phyloP scores from a whole-genome alignment of 2,113 vertebrate species.

The Drymodes brunneopygia region DNA sequence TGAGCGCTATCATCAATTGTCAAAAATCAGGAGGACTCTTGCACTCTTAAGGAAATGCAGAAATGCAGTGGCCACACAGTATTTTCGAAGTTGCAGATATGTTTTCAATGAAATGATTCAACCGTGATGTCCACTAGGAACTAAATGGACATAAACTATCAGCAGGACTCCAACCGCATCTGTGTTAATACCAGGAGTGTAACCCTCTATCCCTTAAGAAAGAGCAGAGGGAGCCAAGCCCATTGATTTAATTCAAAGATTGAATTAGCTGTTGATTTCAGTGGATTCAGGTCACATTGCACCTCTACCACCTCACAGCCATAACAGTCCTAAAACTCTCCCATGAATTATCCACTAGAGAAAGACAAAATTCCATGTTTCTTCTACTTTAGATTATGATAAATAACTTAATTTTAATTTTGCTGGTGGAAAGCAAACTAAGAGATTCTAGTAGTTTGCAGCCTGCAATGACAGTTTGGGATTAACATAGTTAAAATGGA shows the following conservation, averaged over 20 bases:
- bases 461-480: not conserved
- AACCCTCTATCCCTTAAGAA: not conserved
- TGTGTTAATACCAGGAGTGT: not conserved
- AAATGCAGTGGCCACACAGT: not conserved
- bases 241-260: not conserved
- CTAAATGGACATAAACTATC: not conserved
- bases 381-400: not conserved
- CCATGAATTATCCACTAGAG: not conserved
- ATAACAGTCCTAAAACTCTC: not conserved
- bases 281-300: not conserved
- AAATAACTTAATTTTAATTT: not conserved
- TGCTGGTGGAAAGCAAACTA: not conserved
- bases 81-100: not conserved
- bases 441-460: not conserved
- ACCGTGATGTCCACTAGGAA: not conserved
- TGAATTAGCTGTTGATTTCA: not conserved
- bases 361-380: not conserved
- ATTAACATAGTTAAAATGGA: not conserved
- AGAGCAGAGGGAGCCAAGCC: not conserved
- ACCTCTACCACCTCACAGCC: not conserved
- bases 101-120: not conserved
- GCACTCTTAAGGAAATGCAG: not conserved
- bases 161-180: not conserved
- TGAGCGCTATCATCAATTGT: not conserved
- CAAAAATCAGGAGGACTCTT: not conserved